Evolutionary conservation across 2,797 vertebrate species (phyloP).

Genomic region (Siniperca obscura): DNA sequence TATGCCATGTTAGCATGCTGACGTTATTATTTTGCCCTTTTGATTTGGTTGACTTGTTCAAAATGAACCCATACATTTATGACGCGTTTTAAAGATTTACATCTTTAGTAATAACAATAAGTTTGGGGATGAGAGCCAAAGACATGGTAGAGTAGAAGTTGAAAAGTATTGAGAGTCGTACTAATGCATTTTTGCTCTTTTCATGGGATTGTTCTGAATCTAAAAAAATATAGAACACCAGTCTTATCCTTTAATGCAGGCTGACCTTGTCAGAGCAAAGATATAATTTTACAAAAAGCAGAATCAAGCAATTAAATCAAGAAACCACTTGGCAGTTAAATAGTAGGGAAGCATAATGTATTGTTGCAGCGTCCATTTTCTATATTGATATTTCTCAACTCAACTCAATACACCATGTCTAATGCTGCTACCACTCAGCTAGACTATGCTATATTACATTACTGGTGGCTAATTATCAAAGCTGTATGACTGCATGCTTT

Average conservation of each 20-base stretch:
- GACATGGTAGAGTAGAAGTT: neutral
- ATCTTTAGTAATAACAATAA: neutral
- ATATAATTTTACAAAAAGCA: slow-evolving; percentile 44
- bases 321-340: slow-evolving; percentile 26
- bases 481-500: slow-evolving; percentile 38
- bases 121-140: neutral
- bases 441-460: slow-evolving; percentile 38
- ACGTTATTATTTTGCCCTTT: neutral
- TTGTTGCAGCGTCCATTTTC: slow-evolving; percentile 44
- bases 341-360: slow-evolving; percentile 4
- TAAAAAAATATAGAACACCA: neutral
- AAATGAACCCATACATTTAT: neutral
- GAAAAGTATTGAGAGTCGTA: neutral
- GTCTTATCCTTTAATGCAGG: slow-evolving; percentile 1
- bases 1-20: neutral
- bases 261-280: slow-evolving; percentile 29
- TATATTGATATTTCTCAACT: slow-evolving; percentile 40
- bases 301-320: slow-evolving; percentile 34
- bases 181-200: neutral
- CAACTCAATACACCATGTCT: slow-evolving; percentile 34
- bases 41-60: neutral
- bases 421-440: slow-evolving; percentile 38
- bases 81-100: neutral
- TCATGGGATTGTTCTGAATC: neutral
- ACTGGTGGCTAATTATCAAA: slow-evolving; percentile 59